phyloP scores from a whole-genome alignment of 2,113 vertebrate species.

The Aegithalos caudatus region DNA sequence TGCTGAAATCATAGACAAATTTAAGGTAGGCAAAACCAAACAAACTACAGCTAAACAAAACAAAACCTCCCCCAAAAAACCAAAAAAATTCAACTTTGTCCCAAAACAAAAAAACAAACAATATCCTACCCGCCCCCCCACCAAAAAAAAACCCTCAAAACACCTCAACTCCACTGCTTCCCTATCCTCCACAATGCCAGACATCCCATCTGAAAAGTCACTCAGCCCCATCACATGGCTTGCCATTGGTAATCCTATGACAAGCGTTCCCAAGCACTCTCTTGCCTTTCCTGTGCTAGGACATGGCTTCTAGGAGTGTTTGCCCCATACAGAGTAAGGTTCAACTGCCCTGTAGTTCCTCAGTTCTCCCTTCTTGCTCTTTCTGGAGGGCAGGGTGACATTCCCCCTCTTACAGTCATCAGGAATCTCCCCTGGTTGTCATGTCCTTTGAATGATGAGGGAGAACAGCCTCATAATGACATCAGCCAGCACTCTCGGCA shows the following conservation, averaged over 20 bases:
- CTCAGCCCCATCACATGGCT: not conserved
- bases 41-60: not conserved
- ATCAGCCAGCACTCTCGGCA: not conserved
- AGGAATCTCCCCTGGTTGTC: not conserved
- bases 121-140: accelerated
- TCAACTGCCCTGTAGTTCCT: not conserved
- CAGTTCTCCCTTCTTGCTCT: not conserved
- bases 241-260: not conserved
- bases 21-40: not conserved
- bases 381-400: not conserved
- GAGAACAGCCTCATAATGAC: not conserved
- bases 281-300: not conserved
- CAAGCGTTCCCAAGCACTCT: not conserved
- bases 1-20: not conserved
- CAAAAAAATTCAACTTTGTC: not conserved
- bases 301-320: not conserved
- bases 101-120: not conserved
- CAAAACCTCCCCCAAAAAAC: not conserved
- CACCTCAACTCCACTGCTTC: not conserved
- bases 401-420: not conserved
- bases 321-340: not conserved
- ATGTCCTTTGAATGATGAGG: not conserved
- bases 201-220: not conserved
- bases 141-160: not conserved
- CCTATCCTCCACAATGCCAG: not conserved